Conservation (phyloP, 92 coral and sea anemone species). For the Heteractis magnifica region DNA sequence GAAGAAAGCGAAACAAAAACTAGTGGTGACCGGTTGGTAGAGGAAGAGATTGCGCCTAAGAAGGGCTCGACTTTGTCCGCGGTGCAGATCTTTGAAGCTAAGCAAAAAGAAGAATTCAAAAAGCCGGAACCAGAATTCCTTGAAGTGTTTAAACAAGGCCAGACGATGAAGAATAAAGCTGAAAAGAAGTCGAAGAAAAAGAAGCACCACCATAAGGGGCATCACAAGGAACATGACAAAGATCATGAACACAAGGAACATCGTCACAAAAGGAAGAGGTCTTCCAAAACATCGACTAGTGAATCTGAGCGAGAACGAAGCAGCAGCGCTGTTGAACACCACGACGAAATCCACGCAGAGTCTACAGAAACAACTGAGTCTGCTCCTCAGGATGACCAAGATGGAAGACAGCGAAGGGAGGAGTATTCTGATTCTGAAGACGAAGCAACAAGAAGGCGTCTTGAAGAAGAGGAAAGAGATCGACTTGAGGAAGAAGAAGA, state of each 20-base stretch:
- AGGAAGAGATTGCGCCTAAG: conserved; percentile 59
- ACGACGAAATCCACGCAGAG: conserved; percentile 25
- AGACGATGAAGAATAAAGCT: conserved; percentile 12
- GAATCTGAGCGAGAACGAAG: conserved; percentile 25
- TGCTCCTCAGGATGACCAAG: conserved; percentile 48
- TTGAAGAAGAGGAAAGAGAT: conserved; percentile 39
- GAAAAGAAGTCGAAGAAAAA: conserved; percentile 36
- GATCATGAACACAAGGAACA: conserved; percentile 36
- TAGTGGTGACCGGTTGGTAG: conserved; percentile 36
- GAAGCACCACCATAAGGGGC: conserved; percentile 21
- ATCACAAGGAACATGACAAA: conserved; percentile 23
- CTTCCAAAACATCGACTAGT: conserved; percentile 27
- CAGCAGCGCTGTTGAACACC: conserved; percentile 19
- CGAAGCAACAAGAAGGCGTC: conserved; percentile 37
- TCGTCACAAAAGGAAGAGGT: conserved; percentile 21
- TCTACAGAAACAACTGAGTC: conserved; percentile 26
- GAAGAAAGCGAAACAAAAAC: conserved; percentile 69
- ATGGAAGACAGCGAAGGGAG: conserved; percentile 30
- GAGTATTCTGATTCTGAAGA: conserved; percentile 38
- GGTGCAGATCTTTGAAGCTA: conserved; percentile 50
- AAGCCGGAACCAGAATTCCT: conserved; percentile 31
- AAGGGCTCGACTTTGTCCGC: conserved; percentile 42
- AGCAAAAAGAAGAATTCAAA: conserved; percentile 44
- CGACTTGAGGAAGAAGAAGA: conserved; percentile 38
- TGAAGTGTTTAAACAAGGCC: conserved; percentile 24